These are phyloP conservation scores for Eutrigla gurnardus DNA, from an alignment of 2,797 vertebrate species.

Conservation along the genomic window DNA sequence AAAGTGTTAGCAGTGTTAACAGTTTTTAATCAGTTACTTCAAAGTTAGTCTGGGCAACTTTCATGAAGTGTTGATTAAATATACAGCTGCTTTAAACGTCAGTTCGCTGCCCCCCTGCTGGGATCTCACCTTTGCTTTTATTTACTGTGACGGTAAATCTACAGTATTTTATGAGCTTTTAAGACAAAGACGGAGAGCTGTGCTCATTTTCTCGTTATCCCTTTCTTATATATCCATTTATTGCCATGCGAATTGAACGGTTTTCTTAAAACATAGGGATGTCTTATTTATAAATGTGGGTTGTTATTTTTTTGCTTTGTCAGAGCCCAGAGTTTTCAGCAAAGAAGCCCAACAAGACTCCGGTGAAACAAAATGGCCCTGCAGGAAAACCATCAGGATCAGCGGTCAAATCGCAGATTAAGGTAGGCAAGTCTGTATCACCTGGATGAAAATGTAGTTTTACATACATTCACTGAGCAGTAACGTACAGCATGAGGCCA, in stretches of 20 bases:
- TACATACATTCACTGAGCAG: no score
- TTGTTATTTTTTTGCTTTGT: conserved; percentile 11
- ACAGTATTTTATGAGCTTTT: neutral
- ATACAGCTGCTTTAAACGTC: neutral
- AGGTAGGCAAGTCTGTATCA: conserved; percentile 68
- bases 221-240: neutral
- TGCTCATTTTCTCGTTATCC: neutral
- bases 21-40: neutral
- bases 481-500: no score
- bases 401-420: conserved; percentile 67
- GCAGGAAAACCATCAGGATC: conserved; percentile 76
- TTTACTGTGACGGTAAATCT: neutral
- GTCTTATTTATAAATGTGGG: neutral
- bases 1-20: neutral
- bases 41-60: neutral
- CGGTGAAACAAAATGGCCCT: conserved; percentile 80
- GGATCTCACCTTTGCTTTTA: neutral
- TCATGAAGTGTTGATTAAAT: neutral
- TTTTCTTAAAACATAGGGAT: neutral
- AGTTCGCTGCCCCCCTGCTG: neutral
- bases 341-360: conserved; percentile 79
- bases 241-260: neutral
- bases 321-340: conserved; percentile 63
- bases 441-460: neutral
- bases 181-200: neutral